Evolutionary conservation across 2,113 vertebrate species (phyloP).

Genomic region (Ascaphus truei): DNA sequence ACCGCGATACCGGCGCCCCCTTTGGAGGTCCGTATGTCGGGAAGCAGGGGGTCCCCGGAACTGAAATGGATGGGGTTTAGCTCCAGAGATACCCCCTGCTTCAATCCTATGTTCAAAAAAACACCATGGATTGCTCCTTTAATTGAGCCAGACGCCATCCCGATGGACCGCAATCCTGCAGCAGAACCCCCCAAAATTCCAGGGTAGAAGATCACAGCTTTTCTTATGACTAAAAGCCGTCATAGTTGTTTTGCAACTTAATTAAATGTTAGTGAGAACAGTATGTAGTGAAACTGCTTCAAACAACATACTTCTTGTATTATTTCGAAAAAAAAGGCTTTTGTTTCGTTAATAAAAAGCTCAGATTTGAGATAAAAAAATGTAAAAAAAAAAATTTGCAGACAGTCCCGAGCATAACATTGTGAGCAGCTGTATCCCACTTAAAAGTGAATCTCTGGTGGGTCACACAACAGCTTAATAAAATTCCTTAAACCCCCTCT

Average conservation of each 20-base stretch:
- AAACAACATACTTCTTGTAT: conserved; percentile 28
- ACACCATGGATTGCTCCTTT: no score
- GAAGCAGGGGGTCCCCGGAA: no score
- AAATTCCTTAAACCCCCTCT: neutral
- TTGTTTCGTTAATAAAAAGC: conserved; percentile 26
- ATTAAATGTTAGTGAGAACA: conserved; percentile 21
- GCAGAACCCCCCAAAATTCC: no score
- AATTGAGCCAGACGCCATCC: no score
- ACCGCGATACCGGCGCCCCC: no score
- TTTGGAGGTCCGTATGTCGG: no score
- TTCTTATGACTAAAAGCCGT: no score
- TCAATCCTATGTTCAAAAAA: no score
- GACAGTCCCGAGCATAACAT: conserved; percentile 23
- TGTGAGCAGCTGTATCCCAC: conserved; percentile 17
- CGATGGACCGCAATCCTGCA: no score
- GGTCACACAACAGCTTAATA: conserved; percentile 1
- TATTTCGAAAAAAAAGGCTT: conserved; percentile 10
- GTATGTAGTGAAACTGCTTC: conserved; percentile 19
- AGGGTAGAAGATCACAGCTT: no score
- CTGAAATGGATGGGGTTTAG: no score
- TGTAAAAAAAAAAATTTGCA: conserved; percentile 2
- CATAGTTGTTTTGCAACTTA: neutral
- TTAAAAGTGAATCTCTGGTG: conserved; percentile 19
- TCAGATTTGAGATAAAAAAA: conserved; percentile 19
- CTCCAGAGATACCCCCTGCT: no score